Percentiles rank a stretch among this genome's conserved stretches.
Conservation (phyloP, 2,888 invertebrate species). For the Acrobeloides nanus region DNA sequence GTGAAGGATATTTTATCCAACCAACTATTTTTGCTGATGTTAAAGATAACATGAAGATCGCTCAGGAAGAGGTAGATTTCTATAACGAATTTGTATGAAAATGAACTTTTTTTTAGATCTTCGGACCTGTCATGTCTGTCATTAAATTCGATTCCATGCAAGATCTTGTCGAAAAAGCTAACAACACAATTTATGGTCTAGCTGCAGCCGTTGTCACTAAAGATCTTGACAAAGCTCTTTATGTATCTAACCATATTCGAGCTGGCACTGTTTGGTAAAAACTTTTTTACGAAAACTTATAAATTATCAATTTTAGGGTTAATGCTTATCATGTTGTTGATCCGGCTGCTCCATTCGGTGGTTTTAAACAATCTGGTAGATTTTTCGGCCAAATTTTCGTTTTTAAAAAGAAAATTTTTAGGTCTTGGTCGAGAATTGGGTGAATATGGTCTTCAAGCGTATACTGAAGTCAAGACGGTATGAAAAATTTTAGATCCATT, state of each 20-base stretch:
- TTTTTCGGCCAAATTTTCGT: too few relatives aligned
- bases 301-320: too few relatives aligned
- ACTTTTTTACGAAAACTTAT: slow-evolving; percentile 89
- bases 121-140: slow-evolving; percentile 59
- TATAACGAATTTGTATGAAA: too few relatives aligned
- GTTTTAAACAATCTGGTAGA: slow-evolving; percentile 84
- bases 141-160: slow-evolving; percentile 56
- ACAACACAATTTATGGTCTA: slow-evolving; percentile 71
- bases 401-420: too few relatives aligned
- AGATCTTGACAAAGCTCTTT: slow-evolving; percentile 75
- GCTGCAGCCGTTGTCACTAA: slow-evolving; percentile 74
- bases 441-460: slow-evolving; percentile 78
- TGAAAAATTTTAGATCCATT: neutral
- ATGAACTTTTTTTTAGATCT: too few relatives aligned
- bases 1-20: slow-evolving; percentile 57
- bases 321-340: too few relatives aligned
- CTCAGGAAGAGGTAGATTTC: slow-evolving; percentile 59
- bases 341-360: slow-evolving; percentile 85
- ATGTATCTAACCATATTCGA: slow-evolving; percentile 67
- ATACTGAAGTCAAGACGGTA: slow-evolving; percentile 89
- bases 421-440: slow-evolving; percentile 92
- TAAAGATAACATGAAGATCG: slow-evolving; percentile 57
- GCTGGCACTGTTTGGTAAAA: slow-evolving; percentile 86
- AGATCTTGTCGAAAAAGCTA: slow-evolving; percentile 62
- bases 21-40: slow-evolving; percentile 59